Evolutionary conservation across 1,140 invertebrate species (phyloP).

Genomic region (Nephila pilipes): DNA sequence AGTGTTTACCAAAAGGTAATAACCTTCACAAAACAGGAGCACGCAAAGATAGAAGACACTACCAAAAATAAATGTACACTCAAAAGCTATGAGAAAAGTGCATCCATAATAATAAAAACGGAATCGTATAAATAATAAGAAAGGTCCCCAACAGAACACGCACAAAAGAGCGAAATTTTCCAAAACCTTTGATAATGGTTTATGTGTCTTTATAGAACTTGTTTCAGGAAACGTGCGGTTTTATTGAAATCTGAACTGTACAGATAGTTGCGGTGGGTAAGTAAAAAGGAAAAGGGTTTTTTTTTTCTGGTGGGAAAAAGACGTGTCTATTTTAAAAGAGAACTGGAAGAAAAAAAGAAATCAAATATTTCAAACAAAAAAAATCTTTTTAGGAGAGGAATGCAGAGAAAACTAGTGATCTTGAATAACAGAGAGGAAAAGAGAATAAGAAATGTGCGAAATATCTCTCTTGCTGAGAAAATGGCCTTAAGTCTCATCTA

Average conservation of each 20-base stretch:
- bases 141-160: conserved; percentile 20
- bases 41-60: neutral
- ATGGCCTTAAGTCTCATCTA: conserved; percentile 52
- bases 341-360: neutral
- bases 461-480: conserved; percentile 27
- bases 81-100: conserved; percentile 32
- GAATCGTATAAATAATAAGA: conserved; percentile 61
- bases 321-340: conserved; percentile 64
- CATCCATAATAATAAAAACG: conserved; percentile 55
- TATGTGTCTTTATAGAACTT: conserved; percentile 65
- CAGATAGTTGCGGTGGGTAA: conserved; percentile 39
- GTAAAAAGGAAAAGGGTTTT: neutral
- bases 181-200: conserved; percentile 63
- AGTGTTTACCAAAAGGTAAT: conserved; percentile 32
- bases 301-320: neutral
- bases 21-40: neutral
- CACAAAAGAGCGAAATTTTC: conserved; percentile 28
- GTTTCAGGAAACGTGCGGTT: conserved; percentile 56
- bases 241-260: conserved; percentile 72
- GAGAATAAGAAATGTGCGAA: conserved; percentile 48
- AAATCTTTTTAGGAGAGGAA: neutral
- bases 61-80: conserved; percentile 37
- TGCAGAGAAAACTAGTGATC: neutral
- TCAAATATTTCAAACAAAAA: conserved; percentile 4
- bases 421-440: conserved; percentile 1